Base-by-base conservation (phyloP, 2,797 vertebrate species). In the Prunella strophiata region DNA sequence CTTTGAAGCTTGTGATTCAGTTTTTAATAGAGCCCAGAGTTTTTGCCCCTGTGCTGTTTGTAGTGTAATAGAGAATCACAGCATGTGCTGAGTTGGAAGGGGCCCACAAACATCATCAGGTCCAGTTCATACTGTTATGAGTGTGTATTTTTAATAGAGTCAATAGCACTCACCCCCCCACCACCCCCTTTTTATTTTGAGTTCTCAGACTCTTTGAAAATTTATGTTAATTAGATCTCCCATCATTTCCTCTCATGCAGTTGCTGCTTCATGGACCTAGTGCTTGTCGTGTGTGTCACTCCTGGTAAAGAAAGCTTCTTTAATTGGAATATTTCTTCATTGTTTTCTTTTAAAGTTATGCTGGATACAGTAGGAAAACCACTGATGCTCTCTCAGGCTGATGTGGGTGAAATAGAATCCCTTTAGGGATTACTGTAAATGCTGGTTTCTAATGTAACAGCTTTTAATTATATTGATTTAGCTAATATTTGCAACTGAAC, bases 101-200 rank as follows among this genome's bases (percentile, higher is more conserved):
- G 34, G 30, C 21, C 42, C 26, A 18, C 21, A 47, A 40, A n/a
- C 13, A n/a, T 68, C 8, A n/a, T 85, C 7, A 23, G 10, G 26
- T 62, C 25, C 23, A 75, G 30, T 89, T 20, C 5, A 10, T 75
- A 19, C 8, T 27, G 9, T 32, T 91, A 47, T 36, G 26, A 40
- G 10, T 43, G 16, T 58, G 18, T 75, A 16, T 63, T 71, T 93
- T 75, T 77, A 57, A 65, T 36, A 72, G 22, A 30, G 9, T n/a
- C 38, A 76, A 1, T 78, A 70, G 38, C 5, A 40, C 38, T n/a
- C 5, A 11, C 1, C 6, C 1, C 36, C n/a, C n/a, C n/a, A n/a
- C n/a, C n/a, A n/a, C n/a, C n/a, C 1, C 4, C 1, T 76, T 36
- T 45, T 55, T 36, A 40, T 48, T 63, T 63, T 42, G 9, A 2